A percentile compares a stretch with the other conserved stretches of the same genome.
These are phyloP conservation scores for Nebria brevicollis DNA, from an alignment of 2,888 invertebrate species.

Conservation along the genomic window DNA sequence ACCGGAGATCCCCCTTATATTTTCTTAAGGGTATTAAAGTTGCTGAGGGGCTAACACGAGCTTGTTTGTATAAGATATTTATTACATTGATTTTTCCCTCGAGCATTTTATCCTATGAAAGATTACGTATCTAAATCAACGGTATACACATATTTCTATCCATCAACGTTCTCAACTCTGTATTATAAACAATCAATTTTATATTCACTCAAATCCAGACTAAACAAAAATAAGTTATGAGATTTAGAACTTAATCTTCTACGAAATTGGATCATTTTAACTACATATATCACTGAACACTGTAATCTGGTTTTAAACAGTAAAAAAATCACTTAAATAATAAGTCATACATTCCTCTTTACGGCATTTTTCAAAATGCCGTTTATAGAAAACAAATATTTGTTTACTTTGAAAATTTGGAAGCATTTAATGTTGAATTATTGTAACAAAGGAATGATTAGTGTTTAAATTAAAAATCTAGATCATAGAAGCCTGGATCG, in stretches of 20 bases:
- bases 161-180: background rate
- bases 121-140: background rate
- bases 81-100: background rate
- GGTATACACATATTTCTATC: background rate
- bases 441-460: too few relatives aligned
- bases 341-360: too few relatives aligned
- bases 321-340: background rate
- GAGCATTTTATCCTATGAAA: background rate
- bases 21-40: background rate
- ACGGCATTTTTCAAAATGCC: too few relatives aligned
- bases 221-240: background rate
- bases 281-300: too few relatives aligned
- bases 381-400: too few relatives aligned
- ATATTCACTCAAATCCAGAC: background rate
- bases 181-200: background rate
- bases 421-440: too few relatives aligned
- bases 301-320: too few relatives aligned
- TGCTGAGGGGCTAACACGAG: background rate
- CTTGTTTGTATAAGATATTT: background rate
- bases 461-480: too few relatives aligned
- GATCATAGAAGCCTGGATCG: too few relatives aligned
- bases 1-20: background rate
- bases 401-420: too few relatives aligned
- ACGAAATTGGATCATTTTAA: too few relatives aligned
- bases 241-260: too few relatives aligned